A percentile compares a stretch with the other conserved stretches of the same genome.
Evolutionary conservation across 1,140 invertebrate genomes (phyloP).

Genomic region (Adoxophyes honmai): DNA sequence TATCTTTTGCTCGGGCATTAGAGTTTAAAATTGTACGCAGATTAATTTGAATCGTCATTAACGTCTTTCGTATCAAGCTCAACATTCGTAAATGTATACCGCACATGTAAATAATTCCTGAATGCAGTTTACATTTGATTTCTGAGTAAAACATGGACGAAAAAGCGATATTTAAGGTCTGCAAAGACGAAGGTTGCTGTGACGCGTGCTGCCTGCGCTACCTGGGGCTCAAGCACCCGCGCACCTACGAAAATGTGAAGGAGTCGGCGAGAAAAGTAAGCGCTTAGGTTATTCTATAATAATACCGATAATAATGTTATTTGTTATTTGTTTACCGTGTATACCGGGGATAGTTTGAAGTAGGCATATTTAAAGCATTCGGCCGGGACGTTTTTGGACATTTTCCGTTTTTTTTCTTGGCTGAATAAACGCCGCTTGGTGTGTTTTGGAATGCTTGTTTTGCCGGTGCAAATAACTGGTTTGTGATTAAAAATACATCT

Average conservation of each 20-base stretch:
- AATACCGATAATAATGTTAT: not conserved
- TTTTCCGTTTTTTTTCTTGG: too few species aligned
- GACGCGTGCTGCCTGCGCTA: slow-evolving; percentile 52
- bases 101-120: not conserved
- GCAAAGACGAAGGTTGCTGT: slow-evolving; percentile 56
- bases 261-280: slow-evolving; percentile 28
- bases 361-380: not conserved
- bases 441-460: too few species aligned
- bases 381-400: too few species aligned
- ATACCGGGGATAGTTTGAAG: not conserved
- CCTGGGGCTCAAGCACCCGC: slow-evolving; percentile 49
- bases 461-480: too few species aligned
- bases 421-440: too few species aligned
- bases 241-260: slow-evolving; percentile 40
- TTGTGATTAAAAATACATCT: too few species aligned
- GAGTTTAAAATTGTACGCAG: too few species aligned
- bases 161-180: slow-evolving; percentile 42
- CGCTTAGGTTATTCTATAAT: too few species aligned
- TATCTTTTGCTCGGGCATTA: too few species aligned
- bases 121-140: not conserved
- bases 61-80: not conserved
- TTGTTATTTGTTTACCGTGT: not conserved
- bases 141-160: slow-evolving; percentile 38
- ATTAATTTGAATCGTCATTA: not conserved
- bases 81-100: not conserved